A percentile compares a stretch with the other conserved stretches of the same genome.
Evolutionary conservation across 2,797 vertebrate species (phyloP).

Genomic region (Anguilla pacifica): DNA sequence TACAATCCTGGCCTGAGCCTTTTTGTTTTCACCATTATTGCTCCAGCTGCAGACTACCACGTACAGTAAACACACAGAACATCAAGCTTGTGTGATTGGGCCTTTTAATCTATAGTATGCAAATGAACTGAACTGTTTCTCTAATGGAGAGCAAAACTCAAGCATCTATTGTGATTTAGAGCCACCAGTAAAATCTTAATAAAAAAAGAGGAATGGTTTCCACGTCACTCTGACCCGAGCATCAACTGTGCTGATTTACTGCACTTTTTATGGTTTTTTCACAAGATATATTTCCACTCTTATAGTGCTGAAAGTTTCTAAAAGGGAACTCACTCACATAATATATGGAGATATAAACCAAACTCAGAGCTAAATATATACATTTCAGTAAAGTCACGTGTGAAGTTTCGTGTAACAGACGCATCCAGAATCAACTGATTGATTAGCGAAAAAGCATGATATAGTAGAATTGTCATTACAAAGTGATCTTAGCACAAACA

Average conservation of each 20-base stretch:
- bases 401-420: too few relatives aligned
- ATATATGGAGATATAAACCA: neutral
- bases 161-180: neutral
- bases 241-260: neutral
- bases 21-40: conserved; percentile 17
- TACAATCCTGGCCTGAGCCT: conserved; percentile 4
- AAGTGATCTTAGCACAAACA: neutral
- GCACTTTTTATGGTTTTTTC: neutral
- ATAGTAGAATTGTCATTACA: neutral
- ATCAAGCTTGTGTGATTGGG: neutral
- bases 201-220: neutral
- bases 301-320: neutral
- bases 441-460: neutral
- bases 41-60: neutral
- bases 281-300: neutral
- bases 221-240: neutral
- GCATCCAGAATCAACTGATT: too few relatives aligned
- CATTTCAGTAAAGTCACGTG: too few relatives aligned
- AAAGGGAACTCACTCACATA: neutral
- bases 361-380: neutral
- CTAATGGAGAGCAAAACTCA: neutral
- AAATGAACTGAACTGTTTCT: neutral
- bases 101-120: neutral
- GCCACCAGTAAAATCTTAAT: neutral
- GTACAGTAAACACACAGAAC: conserved; percentile 15